Conservation (phyloP, 2,113 vertebrate species). For the Hyperopisus bebe region DNA sequence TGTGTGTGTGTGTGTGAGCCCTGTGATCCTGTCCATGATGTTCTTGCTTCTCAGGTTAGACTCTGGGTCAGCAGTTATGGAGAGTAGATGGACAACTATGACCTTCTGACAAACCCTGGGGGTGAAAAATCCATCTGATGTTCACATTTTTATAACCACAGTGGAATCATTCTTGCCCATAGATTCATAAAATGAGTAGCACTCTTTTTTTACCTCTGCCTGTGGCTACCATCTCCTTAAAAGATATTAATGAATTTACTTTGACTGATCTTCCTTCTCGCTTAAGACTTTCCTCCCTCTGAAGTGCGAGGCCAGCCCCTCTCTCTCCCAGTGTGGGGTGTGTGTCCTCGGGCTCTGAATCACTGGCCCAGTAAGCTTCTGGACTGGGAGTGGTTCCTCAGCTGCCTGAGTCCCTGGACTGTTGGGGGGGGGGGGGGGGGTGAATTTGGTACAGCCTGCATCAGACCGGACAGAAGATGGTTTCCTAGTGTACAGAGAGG, state of each 20-base stretch:
- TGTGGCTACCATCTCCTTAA: neutral
- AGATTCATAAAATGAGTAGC: constrained; percentile 36
- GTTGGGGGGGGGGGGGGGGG: neutral
- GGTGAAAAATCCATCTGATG: constrained; percentile 36
- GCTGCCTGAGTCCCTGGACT: neutral
- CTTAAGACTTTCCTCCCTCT: neutral
- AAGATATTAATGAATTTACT: constrained; percentile 9
- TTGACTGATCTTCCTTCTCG: neutral
- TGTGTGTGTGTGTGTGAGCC: neutral
- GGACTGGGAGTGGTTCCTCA: neutral
- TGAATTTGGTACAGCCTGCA: neutral
- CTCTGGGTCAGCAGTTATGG: neutral
- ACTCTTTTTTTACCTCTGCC: constrained; percentile 18
- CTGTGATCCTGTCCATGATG: neutral
- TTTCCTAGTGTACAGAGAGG: neutral
- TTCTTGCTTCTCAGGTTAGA: neutral
- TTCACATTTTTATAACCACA: constrained; percentile 56
- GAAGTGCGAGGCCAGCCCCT: neutral
- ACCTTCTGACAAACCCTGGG: constrained; percentile 10
- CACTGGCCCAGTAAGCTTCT: neutral
- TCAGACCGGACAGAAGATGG: neutral
- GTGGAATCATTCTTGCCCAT: constrained; percentile 53
- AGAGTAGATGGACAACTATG: neutral
- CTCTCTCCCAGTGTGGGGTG: neutral
- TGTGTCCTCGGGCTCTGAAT: neutral